phyloP scores from a whole-genome alignment of 1,140 invertebrate species.

The Holotrichia oblita region DNA sequence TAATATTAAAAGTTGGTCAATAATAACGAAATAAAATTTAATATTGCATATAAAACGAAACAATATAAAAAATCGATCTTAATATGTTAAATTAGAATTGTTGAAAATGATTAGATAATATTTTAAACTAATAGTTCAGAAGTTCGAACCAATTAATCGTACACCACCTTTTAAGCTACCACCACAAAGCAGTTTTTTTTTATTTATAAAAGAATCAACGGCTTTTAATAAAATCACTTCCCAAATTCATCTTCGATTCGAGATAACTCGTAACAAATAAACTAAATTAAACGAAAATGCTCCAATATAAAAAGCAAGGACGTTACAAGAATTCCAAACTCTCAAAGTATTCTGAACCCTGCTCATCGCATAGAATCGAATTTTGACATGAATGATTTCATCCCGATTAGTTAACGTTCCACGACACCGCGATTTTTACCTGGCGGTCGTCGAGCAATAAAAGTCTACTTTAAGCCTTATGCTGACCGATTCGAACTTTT shows the following conservation, averaged over 20 bases:
- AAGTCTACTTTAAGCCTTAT: neutral
- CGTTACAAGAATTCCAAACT: neutral
- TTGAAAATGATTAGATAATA: no score
- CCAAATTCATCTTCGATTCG: neutral
- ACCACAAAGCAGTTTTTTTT: no score
- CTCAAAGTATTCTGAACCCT: neutral
- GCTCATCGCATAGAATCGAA: neutral
- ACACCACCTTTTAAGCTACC: no score
- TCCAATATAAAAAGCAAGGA: neutral
- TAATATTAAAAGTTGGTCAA: no score
- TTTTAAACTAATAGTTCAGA: no score
- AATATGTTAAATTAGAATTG: no score
- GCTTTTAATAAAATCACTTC: no score
- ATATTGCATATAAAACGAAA: no score
- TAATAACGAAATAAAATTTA: no score
- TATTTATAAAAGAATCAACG: no score
- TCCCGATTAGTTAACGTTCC: constrained; percentile 1
- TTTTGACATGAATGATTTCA: constrained; percentile 17
- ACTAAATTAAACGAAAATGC: neutral
- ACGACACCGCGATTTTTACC: neutral
- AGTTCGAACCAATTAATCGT: no score
- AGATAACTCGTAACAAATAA: neutral
- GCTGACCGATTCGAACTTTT: neutral
- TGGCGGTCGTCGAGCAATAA: constrained; percentile 11
- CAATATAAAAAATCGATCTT: no score